phyloP scores from a whole-genome alignment of 2,888 invertebrate species.

The Diarsia dahlii region DNA sequence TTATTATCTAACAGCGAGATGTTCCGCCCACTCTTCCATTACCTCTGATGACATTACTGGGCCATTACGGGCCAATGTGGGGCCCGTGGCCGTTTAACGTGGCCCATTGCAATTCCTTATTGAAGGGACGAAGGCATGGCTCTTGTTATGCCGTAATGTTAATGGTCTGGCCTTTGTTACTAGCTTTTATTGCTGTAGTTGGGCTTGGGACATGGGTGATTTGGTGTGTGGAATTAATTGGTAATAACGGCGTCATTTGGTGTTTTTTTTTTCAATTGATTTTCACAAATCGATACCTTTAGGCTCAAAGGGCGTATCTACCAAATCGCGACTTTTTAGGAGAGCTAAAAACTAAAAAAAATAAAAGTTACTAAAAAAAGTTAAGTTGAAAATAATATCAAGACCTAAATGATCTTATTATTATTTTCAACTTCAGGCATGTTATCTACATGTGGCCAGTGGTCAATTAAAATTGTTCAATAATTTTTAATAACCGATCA shows the following conservation, averaged over 20 bases:
- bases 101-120: conserved; percentile 32
- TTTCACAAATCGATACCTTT: not conserved
- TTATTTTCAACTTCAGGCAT: too few species aligned
- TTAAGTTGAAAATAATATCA: too few species aligned
- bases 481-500: not conserved
- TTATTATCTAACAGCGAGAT: conserved; percentile 23
- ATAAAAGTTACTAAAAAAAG: too few species aligned
- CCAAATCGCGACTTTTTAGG: too few species aligned
- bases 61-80: conserved; percentile 7
- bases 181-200: not conserved
- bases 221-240: not conserved
- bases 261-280: not conserved
- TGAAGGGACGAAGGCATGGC: conserved; percentile 2
- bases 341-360: too few species aligned
- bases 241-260: not conserved
- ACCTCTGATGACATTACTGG: conserved; percentile 23
- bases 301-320: too few species aligned
- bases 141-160: conserved; percentile 28
- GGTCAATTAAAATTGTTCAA: not conserved
- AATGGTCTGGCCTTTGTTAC: conserved; percentile 30
- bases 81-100: conserved; percentile 15
- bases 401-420: too few species aligned
- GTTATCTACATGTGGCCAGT: not conserved
- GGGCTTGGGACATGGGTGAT: not conserved
- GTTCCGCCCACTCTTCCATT: conserved; percentile 46